Evolutionary conservation across 2,113 vertebrate species (phyloP).

Genomic region (Rhabdomys dilectus): DNA sequence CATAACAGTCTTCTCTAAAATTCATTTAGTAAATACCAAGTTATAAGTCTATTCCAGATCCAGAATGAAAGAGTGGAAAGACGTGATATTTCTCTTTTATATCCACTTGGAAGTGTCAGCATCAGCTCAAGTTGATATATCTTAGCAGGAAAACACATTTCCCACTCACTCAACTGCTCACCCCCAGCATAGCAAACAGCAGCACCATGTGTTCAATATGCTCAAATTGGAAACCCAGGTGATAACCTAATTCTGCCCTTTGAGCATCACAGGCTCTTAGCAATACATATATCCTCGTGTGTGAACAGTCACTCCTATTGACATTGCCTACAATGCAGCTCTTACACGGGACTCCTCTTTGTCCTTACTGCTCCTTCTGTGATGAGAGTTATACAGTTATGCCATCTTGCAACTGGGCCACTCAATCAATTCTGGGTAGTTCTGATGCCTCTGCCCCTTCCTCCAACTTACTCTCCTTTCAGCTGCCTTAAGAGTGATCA

Average conservation of each 20-base stretch:
- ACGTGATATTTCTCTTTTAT: neutral
- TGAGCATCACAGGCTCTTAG: neutral
- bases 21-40: conserved; percentile 14
- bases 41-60: neutral
- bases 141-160: neutral
- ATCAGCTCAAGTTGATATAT: neutral
- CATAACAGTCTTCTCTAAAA: neutral
- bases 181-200: neutral
- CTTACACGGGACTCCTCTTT: neutral
- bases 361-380: neutral
- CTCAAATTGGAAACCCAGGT: neutral
- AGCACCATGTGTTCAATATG: neutral
- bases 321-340: neutral
- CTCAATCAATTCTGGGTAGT: neutral
- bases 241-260: neutral
- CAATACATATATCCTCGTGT: neutral
- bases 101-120: neutral
- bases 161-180: neutral
- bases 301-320: neutral
- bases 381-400: no score
- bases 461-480: neutral
- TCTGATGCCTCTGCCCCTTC: neutral
- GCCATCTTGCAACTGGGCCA: fast-evolving
- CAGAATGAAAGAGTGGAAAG: neutral
- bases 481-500: neutral